A percentile compares a stretch with the other conserved stretches of the same genome.
Evolutionary conservation across 2,113 vertebrate species (phyloP).

Genomic region (Telmatochromis brichardi): DNA sequence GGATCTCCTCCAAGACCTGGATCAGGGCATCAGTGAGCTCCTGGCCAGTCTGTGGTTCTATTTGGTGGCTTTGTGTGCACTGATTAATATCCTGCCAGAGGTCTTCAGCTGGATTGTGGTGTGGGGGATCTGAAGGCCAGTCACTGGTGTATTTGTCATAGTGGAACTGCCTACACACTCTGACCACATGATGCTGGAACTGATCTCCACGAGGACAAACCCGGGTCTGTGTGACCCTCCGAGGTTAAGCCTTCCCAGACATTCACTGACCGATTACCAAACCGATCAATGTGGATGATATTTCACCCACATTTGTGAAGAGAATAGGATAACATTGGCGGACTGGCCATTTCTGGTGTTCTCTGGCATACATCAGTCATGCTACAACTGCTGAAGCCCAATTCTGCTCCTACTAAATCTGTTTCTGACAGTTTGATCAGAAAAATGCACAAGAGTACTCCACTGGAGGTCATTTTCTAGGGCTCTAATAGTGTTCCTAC

Average conservation of each 20-base stretch:
- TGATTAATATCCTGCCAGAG: not conserved
- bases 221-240: not conserved
- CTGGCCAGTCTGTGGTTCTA: not conserved
- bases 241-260: rapidly evolving
- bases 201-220: not conserved
- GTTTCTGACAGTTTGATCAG: not conserved
- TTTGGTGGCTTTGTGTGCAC: not conserved
- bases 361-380: not conserved
- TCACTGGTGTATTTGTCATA: rapidly evolving
- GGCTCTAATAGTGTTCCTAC: not conserved
- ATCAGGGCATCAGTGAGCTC: rapidly evolving
- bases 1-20: not conserved
- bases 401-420: not conserved
- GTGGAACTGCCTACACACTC: not conserved
- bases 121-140: not conserved
- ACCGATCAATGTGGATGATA: rapidly evolving
- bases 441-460: not conserved
- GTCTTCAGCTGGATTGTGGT: not conserved
- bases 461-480: not conserved
- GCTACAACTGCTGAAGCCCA: not conserved
- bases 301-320: not conserved
- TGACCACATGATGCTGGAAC: rapidly evolving
- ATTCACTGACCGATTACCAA: not conserved
- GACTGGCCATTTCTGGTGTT: not conserved
- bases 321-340: not conserved